These are phyloP conservation scores for Hydraecia micacea DNA, from an alignment of 2,888 invertebrate species.

Conservation along the genomic window DNA sequence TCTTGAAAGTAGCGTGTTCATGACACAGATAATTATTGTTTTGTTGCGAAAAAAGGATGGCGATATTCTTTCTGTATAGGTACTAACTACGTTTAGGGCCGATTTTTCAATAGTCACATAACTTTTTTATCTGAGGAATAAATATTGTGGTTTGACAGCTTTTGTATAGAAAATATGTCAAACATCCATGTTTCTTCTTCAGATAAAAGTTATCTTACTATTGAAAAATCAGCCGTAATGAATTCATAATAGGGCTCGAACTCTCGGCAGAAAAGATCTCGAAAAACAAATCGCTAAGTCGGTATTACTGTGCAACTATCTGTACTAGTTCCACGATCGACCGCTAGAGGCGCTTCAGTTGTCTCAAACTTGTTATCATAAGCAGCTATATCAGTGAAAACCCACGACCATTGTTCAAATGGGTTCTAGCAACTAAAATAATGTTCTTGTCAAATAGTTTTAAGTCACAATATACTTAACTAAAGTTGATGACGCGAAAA, in stretches of 20 bases:
- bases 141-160: not conserved
- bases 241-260: not conserved
- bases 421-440: constrained; percentile 30
- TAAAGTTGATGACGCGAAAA: constrained; percentile 45
- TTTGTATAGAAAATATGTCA: not conserved
- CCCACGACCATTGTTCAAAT: constrained; percentile 9
- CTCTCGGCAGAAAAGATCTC: not conserved
- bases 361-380: not conserved
- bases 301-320: not conserved
- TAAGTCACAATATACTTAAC: constrained; percentile 40
- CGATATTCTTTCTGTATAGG: not conserved
- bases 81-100: not conserved
- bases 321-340: constrained; percentile 18
- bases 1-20: not conserved
- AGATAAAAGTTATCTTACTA: not conserved
- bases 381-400: not conserved
- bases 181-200: not conserved
- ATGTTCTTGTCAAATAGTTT: constrained; percentile 37
- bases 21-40: not conserved
- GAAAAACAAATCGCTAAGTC: not conserved
- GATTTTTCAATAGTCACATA: not conserved
- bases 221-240: not conserved
- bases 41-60: not conserved
- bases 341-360: constrained; percentile 16
- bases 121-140: not conserved